Base-by-base conservation (phyloP, 2,113 vertebrate genomes). In the Rhipidura dahli region DNA sequence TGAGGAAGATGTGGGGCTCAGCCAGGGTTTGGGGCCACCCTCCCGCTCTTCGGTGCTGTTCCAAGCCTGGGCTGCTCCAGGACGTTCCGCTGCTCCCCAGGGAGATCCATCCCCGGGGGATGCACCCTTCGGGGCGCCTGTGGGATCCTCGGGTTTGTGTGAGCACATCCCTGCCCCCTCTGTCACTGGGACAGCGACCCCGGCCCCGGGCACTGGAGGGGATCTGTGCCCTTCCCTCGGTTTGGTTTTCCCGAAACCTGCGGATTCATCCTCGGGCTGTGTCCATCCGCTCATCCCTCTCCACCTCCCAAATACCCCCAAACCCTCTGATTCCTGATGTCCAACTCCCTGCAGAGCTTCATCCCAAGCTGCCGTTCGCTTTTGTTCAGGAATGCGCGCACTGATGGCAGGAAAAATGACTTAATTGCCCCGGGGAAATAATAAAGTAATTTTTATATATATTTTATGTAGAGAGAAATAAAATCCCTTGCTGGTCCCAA, bases 351-450 rank as follows among this genome's bases (percentile, higher is more conserved):
- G 11, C 10, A 2, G 33, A 28, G 51, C 61, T 21, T 4, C 44
- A 10, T 0, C 81, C 37, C 68, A 4, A 33, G 20, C 45, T 1
- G 0, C 0, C 0, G 1, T 1, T 44, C 2, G 1, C 0, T 15
- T 63, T 31, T 7, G 1, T 26, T 72, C 37, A 3, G 63, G 54
- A 50, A 59, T 1, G 16, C 2, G 5, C 6, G 0, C 0, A 0
- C 0, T 0, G 49, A 11, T 0, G 86, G 49, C 45, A n/a, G 76
- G 26, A 27, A 77, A 90, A 92, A 53, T 0, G 1, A 7, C 33
- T 35, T 5, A 12, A 60, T 35, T 42, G 54, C 63, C 49, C 23
- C 10, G 2, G 33, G 44, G 35, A 49, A 80, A 71, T 9, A n/a
- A 73, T 21, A 39, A 81, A 59, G 1, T 17, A 0, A 65, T 39